phyloP scores from a whole-genome alignment of 1,140 invertebrate species.

The Euglossa dilemma region DNA sequence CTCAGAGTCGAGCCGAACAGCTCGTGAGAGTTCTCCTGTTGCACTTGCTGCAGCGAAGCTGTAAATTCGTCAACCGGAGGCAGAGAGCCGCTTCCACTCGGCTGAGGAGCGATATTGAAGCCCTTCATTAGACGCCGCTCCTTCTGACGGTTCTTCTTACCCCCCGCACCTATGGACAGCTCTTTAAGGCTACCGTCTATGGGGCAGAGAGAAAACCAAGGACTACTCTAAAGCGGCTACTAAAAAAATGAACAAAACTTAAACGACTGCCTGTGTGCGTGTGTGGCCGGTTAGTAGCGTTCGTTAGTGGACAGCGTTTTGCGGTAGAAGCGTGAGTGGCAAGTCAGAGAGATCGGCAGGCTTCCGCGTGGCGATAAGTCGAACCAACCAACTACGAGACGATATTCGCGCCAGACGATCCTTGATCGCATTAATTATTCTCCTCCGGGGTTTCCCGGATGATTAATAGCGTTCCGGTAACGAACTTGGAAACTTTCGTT shows the following conservation, averaged over 20 bases:
- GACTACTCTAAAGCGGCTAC: conserved; percentile 64
- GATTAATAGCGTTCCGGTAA: conserved; percentile 51
- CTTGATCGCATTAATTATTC: conserved; percentile 57
- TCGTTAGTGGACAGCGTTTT: too few relatives aligned
- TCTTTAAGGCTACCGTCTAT: conserved; percentile 79
- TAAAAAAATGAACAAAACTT: conserved; percentile 62
- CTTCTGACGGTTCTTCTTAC: conserved; percentile 96
- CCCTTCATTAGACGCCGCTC: conserved; percentile 96
- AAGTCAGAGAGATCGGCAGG: not conserved
- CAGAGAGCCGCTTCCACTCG: conserved; percentile 83
- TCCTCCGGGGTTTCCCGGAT: conserved; percentile 13
- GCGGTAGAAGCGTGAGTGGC: not conserved
- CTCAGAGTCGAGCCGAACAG: conserved; percentile 80
- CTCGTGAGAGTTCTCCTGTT: conserved; percentile 82
- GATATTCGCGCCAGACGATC: conserved; percentile 11
- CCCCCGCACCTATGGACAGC: conserved; percentile 89
- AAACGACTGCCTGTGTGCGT: not conserved
- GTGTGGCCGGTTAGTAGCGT: not conserved
- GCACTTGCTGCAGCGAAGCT: conserved; percentile 85
- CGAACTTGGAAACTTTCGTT: conserved; percentile 38
- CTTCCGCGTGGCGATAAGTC: not conserved
- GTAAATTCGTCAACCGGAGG: conserved; percentile 90
- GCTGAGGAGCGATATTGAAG: conserved; percentile 92
- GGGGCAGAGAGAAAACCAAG: conserved; percentile 64
- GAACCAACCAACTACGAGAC: not conserved